A percentile compares a stretch with the other conserved stretches of the same genome.
These are phyloP conservation scores for Urocyon cinereoargenteus DNA, from an alignment of 2,797 vertebrate genomes.

Conservation along the genomic window DNA sequence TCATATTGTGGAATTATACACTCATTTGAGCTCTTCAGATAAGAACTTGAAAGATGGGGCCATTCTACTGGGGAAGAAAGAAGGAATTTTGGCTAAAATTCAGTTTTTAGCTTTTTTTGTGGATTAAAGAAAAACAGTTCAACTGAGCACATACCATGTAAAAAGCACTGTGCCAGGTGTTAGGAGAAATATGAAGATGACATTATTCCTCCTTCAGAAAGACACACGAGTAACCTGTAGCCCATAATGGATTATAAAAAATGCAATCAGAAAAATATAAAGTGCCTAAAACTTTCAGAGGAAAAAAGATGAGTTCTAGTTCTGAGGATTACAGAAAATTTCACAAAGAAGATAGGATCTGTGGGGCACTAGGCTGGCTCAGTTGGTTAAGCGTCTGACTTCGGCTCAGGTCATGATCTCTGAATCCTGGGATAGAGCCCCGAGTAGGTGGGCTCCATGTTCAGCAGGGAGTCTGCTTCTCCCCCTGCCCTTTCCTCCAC, in stretches of 20 bases:
- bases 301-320: background rate
- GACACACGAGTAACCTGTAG: background rate
- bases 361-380: background rate
- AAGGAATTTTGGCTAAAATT: conserved; percentile 5
- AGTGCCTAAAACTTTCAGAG: background rate
- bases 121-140: conserved; percentile 10
- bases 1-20: background rate
- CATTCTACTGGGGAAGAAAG: background rate
- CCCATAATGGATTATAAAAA: background rate
- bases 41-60: background rate
- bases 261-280: background rate
- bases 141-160: background rate
- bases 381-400: background rate
- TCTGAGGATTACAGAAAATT: background rate
- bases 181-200: background rate
- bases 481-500: too few species aligned
- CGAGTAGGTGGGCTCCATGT: background rate
- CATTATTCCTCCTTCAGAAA: background rate
- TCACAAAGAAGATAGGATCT: background rate
- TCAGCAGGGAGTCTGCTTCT: background rate
- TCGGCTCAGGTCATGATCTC: background rate
- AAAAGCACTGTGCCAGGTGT: conserved; percentile 1
- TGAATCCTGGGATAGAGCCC: background rate
- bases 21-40: background rate
- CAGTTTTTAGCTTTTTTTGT: conserved; percentile 22